A percentile compares a stretch with the other conserved stretches of the same genome.
Evolutionary conservation across 2,888 invertebrate species (phyloP).

Genomic region (Belgica antarctica): DNA sequence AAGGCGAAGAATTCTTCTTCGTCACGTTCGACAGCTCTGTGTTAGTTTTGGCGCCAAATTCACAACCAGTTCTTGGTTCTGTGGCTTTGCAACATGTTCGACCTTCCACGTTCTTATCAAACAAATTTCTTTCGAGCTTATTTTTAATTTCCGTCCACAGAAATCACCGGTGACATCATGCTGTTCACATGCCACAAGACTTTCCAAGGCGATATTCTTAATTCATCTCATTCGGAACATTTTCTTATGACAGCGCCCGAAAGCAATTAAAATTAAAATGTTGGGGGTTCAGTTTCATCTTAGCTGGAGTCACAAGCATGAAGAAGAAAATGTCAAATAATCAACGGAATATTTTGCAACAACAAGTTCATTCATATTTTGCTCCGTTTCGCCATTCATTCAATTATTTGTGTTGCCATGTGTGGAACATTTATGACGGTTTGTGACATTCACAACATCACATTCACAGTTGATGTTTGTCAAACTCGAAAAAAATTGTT

Average conservation of each 20-base stretch:
- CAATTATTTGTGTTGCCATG: no score
- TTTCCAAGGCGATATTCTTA: background rate
- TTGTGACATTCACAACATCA: no score
- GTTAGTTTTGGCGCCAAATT: background rate
- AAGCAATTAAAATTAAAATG: constrained; percentile 7
- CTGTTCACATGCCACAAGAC: background rate
- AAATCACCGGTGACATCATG: background rate
- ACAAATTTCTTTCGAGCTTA: background rate
- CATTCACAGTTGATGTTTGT: no score
- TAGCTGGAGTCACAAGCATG: background rate
- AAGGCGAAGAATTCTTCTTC: background rate
- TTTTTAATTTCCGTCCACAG: no score
- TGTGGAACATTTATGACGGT: no score
- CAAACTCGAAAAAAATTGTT: no score
- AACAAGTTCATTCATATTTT: background rate
- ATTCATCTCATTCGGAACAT: background rate
- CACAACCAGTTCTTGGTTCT: constrained; percentile 10
- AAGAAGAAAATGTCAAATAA: background rate
- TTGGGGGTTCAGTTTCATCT: constrained; percentile 3
- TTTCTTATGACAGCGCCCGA: no score
- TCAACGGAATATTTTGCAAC: background rate
- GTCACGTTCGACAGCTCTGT: background rate
- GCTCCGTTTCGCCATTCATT: no score
- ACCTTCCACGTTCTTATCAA: constrained; percentile 10
- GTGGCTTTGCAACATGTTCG: background rate